These are phyloP conservation scores for Cebus imitator DNA, from an alignment of 2,113 vertebrate species.

Conservation along the genomic window DNA sequence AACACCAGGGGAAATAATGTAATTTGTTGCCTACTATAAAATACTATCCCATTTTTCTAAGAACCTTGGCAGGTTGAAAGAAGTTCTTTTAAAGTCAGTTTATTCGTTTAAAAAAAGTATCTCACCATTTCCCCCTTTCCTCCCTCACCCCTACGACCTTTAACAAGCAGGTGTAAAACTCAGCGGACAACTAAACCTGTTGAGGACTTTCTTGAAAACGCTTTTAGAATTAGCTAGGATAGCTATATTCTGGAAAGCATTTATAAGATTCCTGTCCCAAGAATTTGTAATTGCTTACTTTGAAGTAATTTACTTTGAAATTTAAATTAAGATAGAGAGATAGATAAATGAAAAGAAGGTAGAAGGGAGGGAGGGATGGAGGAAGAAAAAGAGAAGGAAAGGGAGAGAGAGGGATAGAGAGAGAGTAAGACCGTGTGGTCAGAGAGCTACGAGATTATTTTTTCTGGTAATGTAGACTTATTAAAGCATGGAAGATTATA, in stretches of 20 bases:
- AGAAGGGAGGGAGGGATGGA: not conserved
- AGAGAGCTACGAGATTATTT: not conserved
- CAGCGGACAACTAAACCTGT: not conserved
- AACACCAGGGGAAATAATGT: slow-evolving; percentile 73
- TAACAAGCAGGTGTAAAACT: slow-evolving; percentile 19
- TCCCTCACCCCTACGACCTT: not conserved
- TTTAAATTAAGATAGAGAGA: not conserved
- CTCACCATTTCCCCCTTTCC: not conserved
- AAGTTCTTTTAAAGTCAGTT: slow-evolving; percentile 65
- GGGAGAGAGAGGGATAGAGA: not conserved
- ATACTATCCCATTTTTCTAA: slow-evolving; percentile 59
- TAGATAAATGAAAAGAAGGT: no score
- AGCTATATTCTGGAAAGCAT: not conserved
- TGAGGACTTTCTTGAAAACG: not conserved
- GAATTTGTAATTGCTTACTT: not conserved
- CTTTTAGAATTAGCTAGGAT: not conserved
- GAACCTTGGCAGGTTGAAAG: slow-evolving; percentile 64
- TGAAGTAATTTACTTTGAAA: not conserved
- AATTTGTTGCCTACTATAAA: slow-evolving; percentile 73
- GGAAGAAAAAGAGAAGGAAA: not conserved
- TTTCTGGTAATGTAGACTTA: not conserved
- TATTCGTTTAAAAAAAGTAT: not conserved
- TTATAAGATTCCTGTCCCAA: not conserved
- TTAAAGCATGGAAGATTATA: not conserved
- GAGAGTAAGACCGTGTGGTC: not conserved